Evolutionary conservation across 2,797 vertebrate genomes (phyloP).

Genomic region (Erpetoichthys calabaricus): DNA sequence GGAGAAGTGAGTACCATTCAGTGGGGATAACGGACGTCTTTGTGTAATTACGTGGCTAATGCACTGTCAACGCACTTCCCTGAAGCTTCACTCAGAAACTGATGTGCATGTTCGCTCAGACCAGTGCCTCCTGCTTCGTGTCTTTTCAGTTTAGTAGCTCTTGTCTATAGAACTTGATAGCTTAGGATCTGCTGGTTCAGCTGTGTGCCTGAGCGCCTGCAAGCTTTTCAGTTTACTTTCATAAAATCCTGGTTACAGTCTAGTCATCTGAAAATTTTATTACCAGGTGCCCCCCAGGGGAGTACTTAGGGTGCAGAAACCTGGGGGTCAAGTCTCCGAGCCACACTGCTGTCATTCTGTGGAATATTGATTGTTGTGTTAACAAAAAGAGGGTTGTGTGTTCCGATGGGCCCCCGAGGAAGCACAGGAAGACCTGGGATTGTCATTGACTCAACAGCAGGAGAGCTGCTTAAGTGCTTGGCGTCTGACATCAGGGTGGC

Average conservation of each 20-base stretch:
- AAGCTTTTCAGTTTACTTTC: too few species aligned
- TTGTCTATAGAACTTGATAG: too few species aligned
- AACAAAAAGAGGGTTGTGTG: constrained; percentile 26
- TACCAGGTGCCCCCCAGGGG: constrained; percentile 29
- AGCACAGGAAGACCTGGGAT: constrained; percentile 42
- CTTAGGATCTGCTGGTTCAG: too few species aligned
- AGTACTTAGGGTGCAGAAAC: constrained; percentile 34
- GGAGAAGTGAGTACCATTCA: too few species aligned
- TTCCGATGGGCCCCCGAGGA: constrained; percentile 22
- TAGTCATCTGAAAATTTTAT: constrained; percentile 58
- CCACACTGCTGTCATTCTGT: constrained; percentile 35
- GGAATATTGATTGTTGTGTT: constrained; percentile 43
- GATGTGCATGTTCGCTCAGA: too few species aligned
- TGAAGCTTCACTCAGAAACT: too few species aligned
- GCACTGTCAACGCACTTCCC: too few species aligned
- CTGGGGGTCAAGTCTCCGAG: constrained; percentile 26
- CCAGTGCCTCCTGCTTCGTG: too few species aligned
- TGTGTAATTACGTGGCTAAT: too few species aligned
- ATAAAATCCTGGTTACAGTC: constrained; percentile 24
- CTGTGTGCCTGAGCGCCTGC: too few species aligned
- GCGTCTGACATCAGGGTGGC: neutral
- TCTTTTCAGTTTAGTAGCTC: too few species aligned
- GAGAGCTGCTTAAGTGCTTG: constrained; percentile 23
- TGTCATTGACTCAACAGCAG: constrained; percentile 34
- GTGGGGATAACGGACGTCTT: too few species aligned